These are phyloP conservation scores for Gymnoscelis rufifasciata DNA, from an alignment of 2,888 invertebrate genomes.

Conservation along the genomic window DNA sequence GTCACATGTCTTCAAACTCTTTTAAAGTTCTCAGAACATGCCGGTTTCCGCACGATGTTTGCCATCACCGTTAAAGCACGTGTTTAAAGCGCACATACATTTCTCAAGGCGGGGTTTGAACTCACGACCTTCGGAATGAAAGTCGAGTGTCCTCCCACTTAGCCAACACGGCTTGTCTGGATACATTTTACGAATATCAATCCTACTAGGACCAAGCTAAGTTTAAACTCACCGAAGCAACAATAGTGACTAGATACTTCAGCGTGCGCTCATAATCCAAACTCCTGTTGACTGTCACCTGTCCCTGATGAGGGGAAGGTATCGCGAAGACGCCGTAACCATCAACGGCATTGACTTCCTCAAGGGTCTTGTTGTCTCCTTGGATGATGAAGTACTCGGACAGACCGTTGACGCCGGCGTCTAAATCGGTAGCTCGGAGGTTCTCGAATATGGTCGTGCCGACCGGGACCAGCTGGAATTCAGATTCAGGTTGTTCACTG, in stretches of 20 bases:
- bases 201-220: no score
- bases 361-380: constrained; percentile 71
- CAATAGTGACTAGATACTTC: constrained; percentile 91
- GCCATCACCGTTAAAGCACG: no score
- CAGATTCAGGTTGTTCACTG: no score
- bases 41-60: no score
- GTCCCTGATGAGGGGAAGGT: constrained; percentile 92
- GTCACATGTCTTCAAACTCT: no score
- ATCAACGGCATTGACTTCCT: constrained; percentile 81
- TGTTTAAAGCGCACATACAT: no score
- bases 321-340: constrained; percentile 91
- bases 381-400: constrained; percentile 91
- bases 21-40: no score
- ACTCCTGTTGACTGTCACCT: constrained; percentile 90
- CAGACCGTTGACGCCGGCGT: constrained; percentile 92
- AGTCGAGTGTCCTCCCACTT: no score
- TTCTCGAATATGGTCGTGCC: constrained; percentile 92
- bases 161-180: no score
- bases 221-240: constrained; percentile 91
- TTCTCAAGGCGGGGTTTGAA: no score
- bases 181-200: no score
- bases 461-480: constrained; percentile 88
- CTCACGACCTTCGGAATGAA: no score
- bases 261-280: constrained; percentile 93
- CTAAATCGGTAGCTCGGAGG: constrained; percentile 88